Percentiles rank a stretch among this genome's conserved stretches.
Evolutionary conservation across 2,888 invertebrate genomes (phyloP).

Genomic region (Diplazon laetatorius): DNA sequence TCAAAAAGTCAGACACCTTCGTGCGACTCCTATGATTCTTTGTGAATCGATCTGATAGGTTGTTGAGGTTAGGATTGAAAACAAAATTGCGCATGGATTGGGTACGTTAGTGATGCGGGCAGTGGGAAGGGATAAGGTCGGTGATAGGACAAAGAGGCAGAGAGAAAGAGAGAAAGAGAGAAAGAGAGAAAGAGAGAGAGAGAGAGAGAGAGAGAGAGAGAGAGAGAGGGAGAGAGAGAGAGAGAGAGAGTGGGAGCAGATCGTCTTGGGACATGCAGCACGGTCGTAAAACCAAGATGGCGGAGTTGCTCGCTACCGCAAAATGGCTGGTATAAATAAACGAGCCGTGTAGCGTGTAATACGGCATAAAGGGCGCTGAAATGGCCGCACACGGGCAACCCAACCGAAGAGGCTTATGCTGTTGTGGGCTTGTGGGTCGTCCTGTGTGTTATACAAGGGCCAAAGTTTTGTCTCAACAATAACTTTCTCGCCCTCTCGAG

Average conservation of each 20-base stretch:
- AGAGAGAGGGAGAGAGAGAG: constrained; percentile 45
- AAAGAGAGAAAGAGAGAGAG: constrained; percentile 65
- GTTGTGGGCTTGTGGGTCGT: constrained; percentile 38
- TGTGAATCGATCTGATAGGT: too few relatives aligned
- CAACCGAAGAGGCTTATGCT: constrained; percentile 44
- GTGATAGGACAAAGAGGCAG: too few relatives aligned
- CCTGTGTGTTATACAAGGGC: constrained; percentile 27
- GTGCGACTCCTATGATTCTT: too few relatives aligned
- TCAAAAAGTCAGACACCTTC: too few relatives aligned
- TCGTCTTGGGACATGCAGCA: constrained; percentile 56
- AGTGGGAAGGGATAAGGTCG: too few relatives aligned
- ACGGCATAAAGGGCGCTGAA: constrained; percentile 36
- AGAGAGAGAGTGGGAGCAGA: constrained; percentile 37
- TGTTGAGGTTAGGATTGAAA: too few relatives aligned
- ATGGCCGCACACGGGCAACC: constrained; percentile 37
- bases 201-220: constrained; percentile 72
- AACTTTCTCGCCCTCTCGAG: constrained; percentile 29
- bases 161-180: too few relatives aligned
- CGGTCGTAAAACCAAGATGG: constrained; percentile 80
- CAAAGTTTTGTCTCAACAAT: constrained; percentile 65
- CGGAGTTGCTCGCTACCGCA: constrained; percentile 71
- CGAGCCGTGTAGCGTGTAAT: constrained; percentile 64
- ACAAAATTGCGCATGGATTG: too few relatives aligned
- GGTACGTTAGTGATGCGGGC: too few relatives aligned
- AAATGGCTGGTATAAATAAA: constrained; percentile 80